Percentiles rank a stretch among this genome's conserved stretches.
These are phyloP conservation scores for Lycaon pictus DNA, from an alignment of 2,113 vertebrate species.

Conservation along the genomic window DNA sequence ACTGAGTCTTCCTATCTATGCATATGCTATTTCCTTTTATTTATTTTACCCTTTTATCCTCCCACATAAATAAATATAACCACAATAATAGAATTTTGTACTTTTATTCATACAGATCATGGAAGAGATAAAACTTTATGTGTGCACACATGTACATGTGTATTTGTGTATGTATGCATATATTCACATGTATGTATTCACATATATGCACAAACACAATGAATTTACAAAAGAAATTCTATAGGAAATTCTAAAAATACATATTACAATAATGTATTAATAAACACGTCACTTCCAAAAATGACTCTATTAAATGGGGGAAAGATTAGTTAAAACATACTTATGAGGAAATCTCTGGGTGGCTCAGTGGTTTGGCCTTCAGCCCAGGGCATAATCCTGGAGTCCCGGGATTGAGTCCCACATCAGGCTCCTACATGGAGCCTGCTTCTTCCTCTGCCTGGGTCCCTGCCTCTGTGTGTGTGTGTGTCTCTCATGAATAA, in stretches of 20 bases:
- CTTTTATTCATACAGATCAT: neutral
- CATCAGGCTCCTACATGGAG: no score
- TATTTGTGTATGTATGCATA: neutral
- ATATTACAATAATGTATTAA: neutral
- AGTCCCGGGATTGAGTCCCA: no score
- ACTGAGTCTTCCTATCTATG: neutral
- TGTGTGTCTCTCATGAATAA: no score
- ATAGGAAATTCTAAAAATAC: neutral
- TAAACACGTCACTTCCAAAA: neutral
- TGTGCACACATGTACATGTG: neutral
- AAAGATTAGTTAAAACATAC: neutral
- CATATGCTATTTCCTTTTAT: neutral
- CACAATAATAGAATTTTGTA: neutral
- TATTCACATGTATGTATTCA: neutral
- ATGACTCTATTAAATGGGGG: neutral
- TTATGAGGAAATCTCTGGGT: neutral
- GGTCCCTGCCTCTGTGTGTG: no score
- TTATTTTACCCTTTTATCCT: neutral
- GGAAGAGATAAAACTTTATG: neutral
- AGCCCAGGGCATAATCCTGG: no score
- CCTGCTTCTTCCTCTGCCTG: no score
- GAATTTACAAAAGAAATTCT: neutral
- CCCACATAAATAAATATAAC: neutral
- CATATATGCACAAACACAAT: neutral
- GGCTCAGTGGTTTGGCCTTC: no score